phyloP scores from a whole-genome alignment of 2,888 invertebrate genomes.

The Lochmaea crataegi region DNA sequence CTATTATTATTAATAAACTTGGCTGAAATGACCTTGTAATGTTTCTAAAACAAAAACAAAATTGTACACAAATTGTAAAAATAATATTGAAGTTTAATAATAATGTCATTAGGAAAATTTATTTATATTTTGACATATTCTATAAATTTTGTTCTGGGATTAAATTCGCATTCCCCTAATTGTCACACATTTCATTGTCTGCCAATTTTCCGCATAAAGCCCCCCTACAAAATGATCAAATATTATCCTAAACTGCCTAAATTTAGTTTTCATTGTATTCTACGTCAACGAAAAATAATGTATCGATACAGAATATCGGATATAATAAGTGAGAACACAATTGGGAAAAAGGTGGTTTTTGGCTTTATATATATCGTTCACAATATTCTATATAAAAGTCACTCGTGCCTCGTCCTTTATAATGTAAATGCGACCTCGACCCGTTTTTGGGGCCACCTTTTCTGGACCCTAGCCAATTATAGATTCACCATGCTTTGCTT shows the following conservation, averaged over 20 bases:
- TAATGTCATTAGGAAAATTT: background rate
- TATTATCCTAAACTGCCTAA: background rate
- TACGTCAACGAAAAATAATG: constrained; percentile 37
- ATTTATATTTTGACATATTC: background rate
- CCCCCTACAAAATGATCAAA: constrained; percentile 5
- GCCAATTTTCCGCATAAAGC: background rate
- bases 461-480: constrained; percentile 36
- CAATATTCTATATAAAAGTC: constrained; percentile 37
- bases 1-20: constrained; percentile 8
- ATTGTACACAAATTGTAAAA: background rate
- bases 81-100: no score
- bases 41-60: background rate
- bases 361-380: constrained; percentile 36
- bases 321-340: constrained; percentile 36
- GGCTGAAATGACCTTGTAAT: constrained; percentile 14
- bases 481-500: constrained; percentile 35
- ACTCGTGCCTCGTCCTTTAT: constrained; percentile 43
- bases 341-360: constrained; percentile 38
- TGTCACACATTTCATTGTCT: background rate
- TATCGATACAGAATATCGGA: constrained; percentile 32
- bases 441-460: constrained; percentile 37
- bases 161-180: background rate
- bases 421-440: constrained; percentile 36
- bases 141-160: background rate
- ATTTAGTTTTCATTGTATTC: constrained; percentile 33